A percentile compares a stretch with the other conserved stretches of the same genome.
Conservation (phyloP, 2,113 vertebrate genomes). For the Rhea americana region DNA sequence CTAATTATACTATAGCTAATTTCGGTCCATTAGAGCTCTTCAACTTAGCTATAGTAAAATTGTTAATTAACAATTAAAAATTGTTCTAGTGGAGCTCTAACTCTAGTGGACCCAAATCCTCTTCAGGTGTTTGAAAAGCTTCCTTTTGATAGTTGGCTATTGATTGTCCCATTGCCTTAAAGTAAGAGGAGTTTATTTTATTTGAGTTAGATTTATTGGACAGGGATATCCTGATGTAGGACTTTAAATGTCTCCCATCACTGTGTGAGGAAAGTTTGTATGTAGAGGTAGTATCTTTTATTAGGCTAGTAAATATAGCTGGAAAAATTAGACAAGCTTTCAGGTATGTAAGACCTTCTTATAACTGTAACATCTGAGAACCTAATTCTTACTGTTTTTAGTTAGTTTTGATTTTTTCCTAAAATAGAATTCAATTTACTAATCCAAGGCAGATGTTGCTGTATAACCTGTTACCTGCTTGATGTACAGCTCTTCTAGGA, state of each 20-base stretch:
- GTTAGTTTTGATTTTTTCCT: neutral
- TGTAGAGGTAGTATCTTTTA: neutral
- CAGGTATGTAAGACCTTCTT: neutral
- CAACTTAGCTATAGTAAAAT: too few relatives aligned
- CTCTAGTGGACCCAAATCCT: neutral
- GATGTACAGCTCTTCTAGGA: neutral
- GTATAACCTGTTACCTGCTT: neutral
- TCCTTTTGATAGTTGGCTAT: neutral
- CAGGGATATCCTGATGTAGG: neutral
- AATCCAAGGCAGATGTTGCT: neutral
- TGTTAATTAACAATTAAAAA: too few relatives aligned
- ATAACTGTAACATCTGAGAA: neutral
- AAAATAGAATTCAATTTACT: neutral
- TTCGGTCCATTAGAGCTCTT: too few relatives aligned
- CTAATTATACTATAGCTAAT: too few relatives aligned
- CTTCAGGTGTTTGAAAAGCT: neutral
- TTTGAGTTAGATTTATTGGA: neutral
- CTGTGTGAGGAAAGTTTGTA: neutral
- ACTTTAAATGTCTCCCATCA: neutral
- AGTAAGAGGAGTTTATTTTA: neutral
- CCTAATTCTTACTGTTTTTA: neutral
- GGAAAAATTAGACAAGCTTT: neutral
- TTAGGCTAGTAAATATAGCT: neutral
- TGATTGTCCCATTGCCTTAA: neutral
- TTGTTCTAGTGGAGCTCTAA: neutral